Conservation (phyloP, 2,797 vertebrate genomes). For the Cheirogaleus major region DNA sequence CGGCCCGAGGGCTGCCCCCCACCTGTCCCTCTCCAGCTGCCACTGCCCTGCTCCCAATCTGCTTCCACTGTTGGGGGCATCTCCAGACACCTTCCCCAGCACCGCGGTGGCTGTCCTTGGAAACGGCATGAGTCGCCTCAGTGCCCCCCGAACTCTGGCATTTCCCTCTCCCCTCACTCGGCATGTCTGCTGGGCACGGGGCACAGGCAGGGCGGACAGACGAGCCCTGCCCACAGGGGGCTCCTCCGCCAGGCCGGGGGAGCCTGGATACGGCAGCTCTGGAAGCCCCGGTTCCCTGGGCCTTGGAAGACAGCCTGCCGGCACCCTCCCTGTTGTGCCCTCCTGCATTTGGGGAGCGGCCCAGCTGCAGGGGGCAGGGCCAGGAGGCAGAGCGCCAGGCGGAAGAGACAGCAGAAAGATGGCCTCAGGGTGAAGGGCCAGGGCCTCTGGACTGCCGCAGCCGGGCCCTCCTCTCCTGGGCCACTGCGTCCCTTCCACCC, state of each 20-base stretch:
- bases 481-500: accelerated
- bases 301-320: not conserved
- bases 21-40: accelerated
- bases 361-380: not conserved
- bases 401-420: not conserved
- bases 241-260: not conserved
- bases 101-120: not conserved
- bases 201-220: too few relatives aligned
- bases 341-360: not conserved
- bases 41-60: accelerated
- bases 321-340: accelerated
- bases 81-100: not conserved
- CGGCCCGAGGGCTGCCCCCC: accelerated
- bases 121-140: accelerated
- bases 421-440: too few relatives aligned
- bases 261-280: not conserved
- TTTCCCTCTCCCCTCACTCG: accelerated
- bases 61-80: not conserved
- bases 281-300: not conserved
- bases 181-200: not conserved
- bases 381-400: not conserved
- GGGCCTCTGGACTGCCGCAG: too few relatives aligned
- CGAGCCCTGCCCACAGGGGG: not conserved
- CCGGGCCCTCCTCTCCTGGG: not conserved
- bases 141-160: not conserved